Evolutionary conservation across 2,113 vertebrate species (phyloP), one percentile per base, ranked within the genome.

Genomic region (Clarias batrachus): DNA sequence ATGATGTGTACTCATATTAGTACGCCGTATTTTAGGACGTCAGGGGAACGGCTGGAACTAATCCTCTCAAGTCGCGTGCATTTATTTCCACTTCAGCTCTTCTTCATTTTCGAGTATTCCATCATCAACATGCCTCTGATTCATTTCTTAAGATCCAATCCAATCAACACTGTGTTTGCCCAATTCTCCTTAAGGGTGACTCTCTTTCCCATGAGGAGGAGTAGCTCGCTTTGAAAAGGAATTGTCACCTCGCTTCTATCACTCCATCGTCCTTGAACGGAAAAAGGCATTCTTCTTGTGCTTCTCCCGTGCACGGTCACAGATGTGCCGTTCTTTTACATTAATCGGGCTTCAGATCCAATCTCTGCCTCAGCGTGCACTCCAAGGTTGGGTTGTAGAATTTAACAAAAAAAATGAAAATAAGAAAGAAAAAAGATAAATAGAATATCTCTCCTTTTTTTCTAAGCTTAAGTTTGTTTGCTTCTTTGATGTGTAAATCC

Each of bases 211-310:
- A 33, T 30, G 77, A 85, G 65, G n/a, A 59, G 57, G 89, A 91
- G 81, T 33, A 76, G 84, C 88, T 89, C 70, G 41, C 59, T 94
- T 92, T 91, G 80, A 91, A 92, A 93, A 87, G 87, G 87, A 86
- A 90, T 83, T 91, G 83, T 90, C 89, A 83, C 88, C 88, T 90
- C 83, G 52, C 87, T 86, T 90, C 89, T 81, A 76, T 90, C 81
- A 37, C 77, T 76, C 74, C 71, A 80, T 87, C 25, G 86, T 91
- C 92, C 91, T 92, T 92, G 91, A 93, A 91, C 90, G 88, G 89
- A 90, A 92, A 59, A 93, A 85, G 88, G 81, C 88, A 83, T 90
- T 82, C 87, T 87, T 92, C 79, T 88, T 91, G 90, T 87, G 82
- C 65, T 73, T 81, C 82, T 66, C 90, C 86, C 85, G 62, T 87